Evolutionary conservation across 2,113 vertebrate genomes (phyloP).

Genomic region (Corythoichthys haematopterus): DNA sequence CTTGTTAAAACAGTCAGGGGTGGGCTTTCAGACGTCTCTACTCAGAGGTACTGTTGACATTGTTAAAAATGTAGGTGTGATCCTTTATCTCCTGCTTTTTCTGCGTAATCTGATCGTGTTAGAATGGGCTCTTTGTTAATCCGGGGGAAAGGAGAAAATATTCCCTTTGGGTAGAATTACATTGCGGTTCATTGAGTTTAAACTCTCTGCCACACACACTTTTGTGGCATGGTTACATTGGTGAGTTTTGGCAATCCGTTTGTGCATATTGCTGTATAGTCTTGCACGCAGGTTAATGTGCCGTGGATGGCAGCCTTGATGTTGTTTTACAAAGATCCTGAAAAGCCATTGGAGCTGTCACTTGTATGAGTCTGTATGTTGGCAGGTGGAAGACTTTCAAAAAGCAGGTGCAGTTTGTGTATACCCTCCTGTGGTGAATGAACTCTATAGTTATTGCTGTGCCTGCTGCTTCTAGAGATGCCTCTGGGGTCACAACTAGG

Average conservation of each 20-base stretch:
- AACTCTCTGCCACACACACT: constrained; percentile 10
- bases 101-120: constrained; percentile 59
- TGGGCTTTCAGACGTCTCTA: constrained; percentile 6
- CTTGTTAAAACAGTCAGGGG: constrained; percentile 31
- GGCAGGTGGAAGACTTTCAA: constrained; percentile 20
- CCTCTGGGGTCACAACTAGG: constrained; percentile 40
- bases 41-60: constrained; percentile 26
- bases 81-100: constrained; percentile 37
- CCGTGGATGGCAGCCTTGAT: background rate
- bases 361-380: background rate
- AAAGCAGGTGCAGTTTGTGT: constrained; percentile 27
- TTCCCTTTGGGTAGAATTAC: constrained; percentile 42
- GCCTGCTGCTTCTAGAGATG: constrained; percentile 31
- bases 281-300: too few species aligned
- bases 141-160: constrained; percentile 30
- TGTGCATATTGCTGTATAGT: background rate
- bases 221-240: background rate
- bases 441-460: constrained; percentile 31
- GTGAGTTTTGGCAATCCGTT: background rate
- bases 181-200: constrained; percentile 36
- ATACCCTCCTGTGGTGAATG: constrained; percentile 17
- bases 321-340: constrained; percentile 5
- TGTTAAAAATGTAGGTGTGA: constrained; percentile 42
- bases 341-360: constrained; percentile 7
- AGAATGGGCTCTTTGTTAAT: constrained; percentile 67